These are phyloP conservation scores for Psophia crepitans DNA, from an alignment of 2,113 vertebrate species.

Conservation along the genomic window DNA sequence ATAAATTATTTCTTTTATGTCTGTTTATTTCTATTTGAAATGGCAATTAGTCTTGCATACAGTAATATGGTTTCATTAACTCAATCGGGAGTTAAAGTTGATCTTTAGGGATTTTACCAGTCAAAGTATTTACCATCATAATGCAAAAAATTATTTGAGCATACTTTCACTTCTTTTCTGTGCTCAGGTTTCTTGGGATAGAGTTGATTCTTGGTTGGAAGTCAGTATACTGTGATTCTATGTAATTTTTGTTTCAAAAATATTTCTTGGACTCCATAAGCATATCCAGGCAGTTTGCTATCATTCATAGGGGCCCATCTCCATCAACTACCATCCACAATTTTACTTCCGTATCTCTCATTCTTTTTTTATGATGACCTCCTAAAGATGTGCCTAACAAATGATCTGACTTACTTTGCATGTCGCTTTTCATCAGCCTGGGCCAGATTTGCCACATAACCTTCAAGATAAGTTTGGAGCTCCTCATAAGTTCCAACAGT, in stretches of 20 bases:
- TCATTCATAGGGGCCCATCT: neutral
- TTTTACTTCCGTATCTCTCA: neutral
- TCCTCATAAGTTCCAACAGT: slow-evolving; percentile 93
- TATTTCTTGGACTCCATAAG: neutral
- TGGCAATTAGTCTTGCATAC: neutral
- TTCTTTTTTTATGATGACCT: neutral
- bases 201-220: neutral
- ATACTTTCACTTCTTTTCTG: too few species aligned
- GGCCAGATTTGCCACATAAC: slow-evolving; percentile 87
- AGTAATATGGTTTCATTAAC: neutral
- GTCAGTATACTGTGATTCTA: neutral
- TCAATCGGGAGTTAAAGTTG: neutral
- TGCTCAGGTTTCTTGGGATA: neutral
- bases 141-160: neutral
- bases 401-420: slow-evolving; percentile 71
- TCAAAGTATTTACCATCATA: neutral
- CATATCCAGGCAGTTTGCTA: neutral
- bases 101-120: neutral
- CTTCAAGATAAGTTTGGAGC: slow-evolving; percentile 85
- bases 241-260: neutral
- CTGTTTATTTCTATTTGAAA: neutral
- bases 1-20: neutral
- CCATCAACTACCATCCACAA: neutral
- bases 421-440: slow-evolving; percentile 83
- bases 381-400: neutral